Conservation (phyloP, 2,888 invertebrate species). For the Lamellibrachia satsuma region DNA sequence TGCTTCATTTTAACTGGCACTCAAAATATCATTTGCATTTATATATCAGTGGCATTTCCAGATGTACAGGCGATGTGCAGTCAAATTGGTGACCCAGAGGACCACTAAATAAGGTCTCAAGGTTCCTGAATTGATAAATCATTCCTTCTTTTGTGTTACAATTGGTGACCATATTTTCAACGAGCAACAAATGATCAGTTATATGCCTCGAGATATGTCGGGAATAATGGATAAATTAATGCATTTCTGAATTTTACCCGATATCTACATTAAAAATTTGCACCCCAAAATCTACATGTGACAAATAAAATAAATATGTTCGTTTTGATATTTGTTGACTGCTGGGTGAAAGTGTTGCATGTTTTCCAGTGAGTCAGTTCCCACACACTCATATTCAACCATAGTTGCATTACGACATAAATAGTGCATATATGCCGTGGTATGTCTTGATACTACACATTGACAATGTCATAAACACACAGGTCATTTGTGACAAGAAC, state of each 20-base stretch:
- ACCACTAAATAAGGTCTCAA: not conserved
- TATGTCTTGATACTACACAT: not conserved
- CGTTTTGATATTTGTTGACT: not conserved
- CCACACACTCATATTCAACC: not conserved
- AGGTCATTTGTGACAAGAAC: not conserved
- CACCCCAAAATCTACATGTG: not conserved
- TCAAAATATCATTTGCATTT: no score
- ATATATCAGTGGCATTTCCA: not conserved
- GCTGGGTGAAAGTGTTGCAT: not conserved
- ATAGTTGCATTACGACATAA: not conserved
- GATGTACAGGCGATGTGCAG: not conserved
- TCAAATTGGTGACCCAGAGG: not conserved
- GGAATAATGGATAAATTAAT: not conserved
- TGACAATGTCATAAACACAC: not conserved
- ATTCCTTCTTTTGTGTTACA: not conserved
- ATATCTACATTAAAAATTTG: not conserved
- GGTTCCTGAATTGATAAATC: not conserved
- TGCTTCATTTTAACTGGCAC: not conserved
- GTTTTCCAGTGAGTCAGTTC: not conserved
- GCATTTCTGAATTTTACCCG: not conserved
- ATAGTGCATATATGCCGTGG: not conserved
- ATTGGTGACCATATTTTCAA: not conserved
- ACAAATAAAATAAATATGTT: not conserved
- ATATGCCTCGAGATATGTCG: not conserved
- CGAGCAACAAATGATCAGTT: not conserved